A percentile compares a stretch with the other conserved stretches of the same genome.
These are phyloP conservation scores for Carollia perspicillata DNA, from an alignment of 2,113 vertebrate genomes.

Conservation along the genomic window DNA sequence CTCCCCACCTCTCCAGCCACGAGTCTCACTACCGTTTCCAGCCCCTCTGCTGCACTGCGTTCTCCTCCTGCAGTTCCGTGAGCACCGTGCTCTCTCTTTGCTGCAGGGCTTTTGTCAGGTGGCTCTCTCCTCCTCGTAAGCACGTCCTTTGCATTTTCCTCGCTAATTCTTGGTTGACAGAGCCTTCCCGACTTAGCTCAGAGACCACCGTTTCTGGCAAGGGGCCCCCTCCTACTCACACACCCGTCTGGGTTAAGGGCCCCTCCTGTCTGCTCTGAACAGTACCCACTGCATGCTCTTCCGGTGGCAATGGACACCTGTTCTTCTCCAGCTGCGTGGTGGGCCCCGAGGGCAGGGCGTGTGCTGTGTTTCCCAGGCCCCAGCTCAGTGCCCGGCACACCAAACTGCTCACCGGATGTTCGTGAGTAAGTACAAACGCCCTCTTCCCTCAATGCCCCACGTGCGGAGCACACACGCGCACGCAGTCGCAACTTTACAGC, in stretches of 20 bases:
- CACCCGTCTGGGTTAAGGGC: neutral
- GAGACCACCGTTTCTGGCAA: neutral
- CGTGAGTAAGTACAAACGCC: neutral
- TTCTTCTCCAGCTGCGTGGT: neutral
- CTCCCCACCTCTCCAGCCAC: neutral
- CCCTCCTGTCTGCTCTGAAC: neutral
- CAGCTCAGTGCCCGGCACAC: neutral
- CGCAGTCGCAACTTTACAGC: neutral
- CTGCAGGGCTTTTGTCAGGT: neutral
- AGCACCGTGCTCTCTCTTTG: neutral
- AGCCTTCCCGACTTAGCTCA: neutral
- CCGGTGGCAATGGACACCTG: neutral
- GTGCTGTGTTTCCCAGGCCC: neutral
- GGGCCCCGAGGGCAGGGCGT: neutral
- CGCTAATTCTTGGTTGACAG: neutral
- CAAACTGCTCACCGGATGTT: neutral
- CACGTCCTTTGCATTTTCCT: neutral
- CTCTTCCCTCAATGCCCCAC: neutral
- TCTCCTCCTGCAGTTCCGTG: fast-evolving
- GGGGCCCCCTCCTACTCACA: neutral
- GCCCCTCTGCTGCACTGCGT: fast-evolving
- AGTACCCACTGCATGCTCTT: neutral
- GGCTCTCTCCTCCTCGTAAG: neutral
- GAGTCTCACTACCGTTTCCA: fast-evolving
- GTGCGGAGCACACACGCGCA: neutral